Evolutionary conservation across 2,797 vertebrate species (phyloP).

Genomic region (Novumbra hubbsi): DNA sequence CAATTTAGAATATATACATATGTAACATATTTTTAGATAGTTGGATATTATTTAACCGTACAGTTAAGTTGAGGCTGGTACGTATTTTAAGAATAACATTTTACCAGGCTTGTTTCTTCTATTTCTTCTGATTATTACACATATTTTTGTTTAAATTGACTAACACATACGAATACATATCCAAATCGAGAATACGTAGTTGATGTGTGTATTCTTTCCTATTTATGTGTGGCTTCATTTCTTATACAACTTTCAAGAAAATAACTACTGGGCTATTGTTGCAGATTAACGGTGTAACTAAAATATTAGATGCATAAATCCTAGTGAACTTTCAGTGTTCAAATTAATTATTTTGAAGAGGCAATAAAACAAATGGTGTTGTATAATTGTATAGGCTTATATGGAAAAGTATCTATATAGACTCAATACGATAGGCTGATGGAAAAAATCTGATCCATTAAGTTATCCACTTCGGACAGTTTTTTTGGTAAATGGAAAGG

Average conservation of each 20-base stretch:
- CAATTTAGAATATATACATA: too few relatives aligned
- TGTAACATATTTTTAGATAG: too few relatives aligned
- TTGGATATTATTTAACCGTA: too few relatives aligned
- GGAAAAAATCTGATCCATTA: background rate
- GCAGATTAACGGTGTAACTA: too few relatives aligned
- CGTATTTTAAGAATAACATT: background rate
- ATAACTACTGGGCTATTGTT: too few relatives aligned
- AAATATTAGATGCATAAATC: too few relatives aligned
- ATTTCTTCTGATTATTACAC: background rate
- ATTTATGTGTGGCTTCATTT: background rate
- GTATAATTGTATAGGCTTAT: background rate
- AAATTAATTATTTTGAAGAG: too few relatives aligned
- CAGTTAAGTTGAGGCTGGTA: background rate
- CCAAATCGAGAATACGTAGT: conserved; percentile 7
- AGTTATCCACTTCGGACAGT: background rate
- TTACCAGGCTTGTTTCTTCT: background rate
- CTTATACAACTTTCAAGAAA: too few relatives aligned
- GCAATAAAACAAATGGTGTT: too few relatives aligned
- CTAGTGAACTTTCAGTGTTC: too few relatives aligned
- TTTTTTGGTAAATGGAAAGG: background rate
- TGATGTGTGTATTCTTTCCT: background rate
- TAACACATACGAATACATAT: conserved; percentile 61
- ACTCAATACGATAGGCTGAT: background rate
- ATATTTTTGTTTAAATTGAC: background rate
- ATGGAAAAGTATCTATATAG: background rate